Evolutionary conservation across 1,140 invertebrate species (phyloP).

Genomic region (Scaptomyza graminum): DNA sequence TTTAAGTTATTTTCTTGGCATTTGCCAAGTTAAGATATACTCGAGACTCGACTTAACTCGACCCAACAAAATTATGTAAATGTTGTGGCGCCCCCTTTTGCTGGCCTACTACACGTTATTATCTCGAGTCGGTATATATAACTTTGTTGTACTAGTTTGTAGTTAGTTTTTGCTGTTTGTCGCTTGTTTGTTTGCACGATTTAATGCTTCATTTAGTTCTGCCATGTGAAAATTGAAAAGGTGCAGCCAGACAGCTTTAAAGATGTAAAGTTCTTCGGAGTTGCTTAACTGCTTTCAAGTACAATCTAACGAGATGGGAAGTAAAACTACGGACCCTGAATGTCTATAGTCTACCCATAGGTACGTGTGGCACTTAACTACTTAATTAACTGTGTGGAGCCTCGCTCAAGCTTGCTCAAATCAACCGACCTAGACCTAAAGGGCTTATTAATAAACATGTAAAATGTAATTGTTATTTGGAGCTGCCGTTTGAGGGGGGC

Average conservation of each 20-base stretch:
- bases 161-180: constrained; percentile 40
- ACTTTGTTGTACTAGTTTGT: constrained; percentile 35
- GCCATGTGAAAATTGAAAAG: background rate
- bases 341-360: constrained; percentile 22
- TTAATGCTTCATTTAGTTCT: constrained; percentile 52
- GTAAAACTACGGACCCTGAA: background rate
- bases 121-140: constrained; percentile 46
- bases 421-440: constrained; percentile 5
- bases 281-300: constrained; percentile 45
- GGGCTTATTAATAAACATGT: constrained; percentile 57
- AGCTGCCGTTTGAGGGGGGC: constrained; percentile 38
- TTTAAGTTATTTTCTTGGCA: constrained; percentile 15
- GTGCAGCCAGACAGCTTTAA: constrained; percentile 1
- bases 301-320: constrained; percentile 23
- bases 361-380: constrained; percentile 37
- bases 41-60: background rate
- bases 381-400: constrained; percentile 42
- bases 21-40: constrained; percentile 12
- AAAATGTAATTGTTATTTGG: constrained; percentile 59
- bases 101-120: constrained; percentile 25
- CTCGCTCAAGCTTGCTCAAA: constrained; percentile 9
- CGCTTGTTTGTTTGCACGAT: constrained; percentile 55
- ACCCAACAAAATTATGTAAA: constrained; percentile 45
- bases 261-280: constrained; percentile 10
- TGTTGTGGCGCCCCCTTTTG: constrained; percentile 33